Evolutionary conservation across 2,113 vertebrate genomes (phyloP).

Genomic region (Rhynchomys soricoides): DNA sequence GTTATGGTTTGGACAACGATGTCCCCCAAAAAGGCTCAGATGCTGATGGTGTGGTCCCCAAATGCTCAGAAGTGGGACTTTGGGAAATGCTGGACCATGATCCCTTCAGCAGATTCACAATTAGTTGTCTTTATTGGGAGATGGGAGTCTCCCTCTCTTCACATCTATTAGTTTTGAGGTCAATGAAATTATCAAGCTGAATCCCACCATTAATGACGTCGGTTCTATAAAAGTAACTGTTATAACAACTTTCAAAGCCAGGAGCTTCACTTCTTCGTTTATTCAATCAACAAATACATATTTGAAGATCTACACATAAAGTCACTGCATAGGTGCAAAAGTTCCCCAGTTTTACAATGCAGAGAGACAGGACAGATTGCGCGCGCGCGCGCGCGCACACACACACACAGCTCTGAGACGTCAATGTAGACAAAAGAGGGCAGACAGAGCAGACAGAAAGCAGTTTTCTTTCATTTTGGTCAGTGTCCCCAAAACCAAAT

Average conservation of each 20-base stretch:
- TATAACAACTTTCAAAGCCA: not conserved
- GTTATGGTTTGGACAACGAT: not conserved
- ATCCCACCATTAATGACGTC: not conserved
- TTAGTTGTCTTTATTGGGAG: not conserved
- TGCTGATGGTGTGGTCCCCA: not conserved
- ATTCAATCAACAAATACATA: not conserved
- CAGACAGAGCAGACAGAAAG: not conserved
- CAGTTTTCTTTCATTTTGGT: not conserved
- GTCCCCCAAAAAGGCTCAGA: not conserved
- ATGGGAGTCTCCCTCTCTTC: not conserved
- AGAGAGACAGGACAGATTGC: not conserved
- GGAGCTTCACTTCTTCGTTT: not conserved
- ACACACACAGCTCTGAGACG: not conserved
- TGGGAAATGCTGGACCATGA: not conserved
- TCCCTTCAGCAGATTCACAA: not conserved
- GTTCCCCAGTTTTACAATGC: not conserved
- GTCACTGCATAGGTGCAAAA: not conserved
- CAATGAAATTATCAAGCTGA: not conserved
- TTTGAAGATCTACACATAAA: not conserved
- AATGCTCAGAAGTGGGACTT: not conserved
- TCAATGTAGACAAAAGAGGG: accelerated
- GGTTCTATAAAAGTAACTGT: not conserved
- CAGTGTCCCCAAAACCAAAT: not conserved
- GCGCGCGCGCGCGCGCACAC: too few species aligned
- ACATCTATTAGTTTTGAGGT: not conserved